These are phyloP conservation scores for Abscondita cerata DNA, from an alignment of 2,888 invertebrate species.

Conservation along the genomic window DNA sequence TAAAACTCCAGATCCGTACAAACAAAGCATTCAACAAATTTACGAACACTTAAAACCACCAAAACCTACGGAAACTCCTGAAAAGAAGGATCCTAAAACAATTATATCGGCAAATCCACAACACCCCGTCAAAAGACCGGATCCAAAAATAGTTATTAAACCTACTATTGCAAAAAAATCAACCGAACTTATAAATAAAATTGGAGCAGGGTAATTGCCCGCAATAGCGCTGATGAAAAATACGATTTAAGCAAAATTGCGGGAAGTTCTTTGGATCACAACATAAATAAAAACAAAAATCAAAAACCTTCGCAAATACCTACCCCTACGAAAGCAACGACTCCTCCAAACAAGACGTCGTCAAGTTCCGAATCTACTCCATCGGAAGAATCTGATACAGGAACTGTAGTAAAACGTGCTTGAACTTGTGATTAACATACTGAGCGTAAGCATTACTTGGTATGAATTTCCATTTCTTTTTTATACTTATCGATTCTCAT, in stretches of 20 bases:
- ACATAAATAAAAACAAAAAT: neutral
- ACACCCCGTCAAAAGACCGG: slow-evolving; percentile 57
- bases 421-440: slow-evolving; percentile 37
- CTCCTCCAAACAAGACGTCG: slow-evolving; percentile 46
- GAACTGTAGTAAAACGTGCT: slow-evolving; percentile 56
- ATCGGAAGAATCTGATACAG: slow-evolving; percentile 57
- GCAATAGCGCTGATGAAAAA: slow-evolving; percentile 46
- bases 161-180: slow-evolving; percentile 60
- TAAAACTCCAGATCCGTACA: slow-evolving; percentile 35
- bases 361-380: slow-evolving; percentile 67
- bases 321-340: slow-evolving; percentile 46
- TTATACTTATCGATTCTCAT: slow-evolving; percentile 7
- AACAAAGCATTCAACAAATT: slow-evolving; percentile 50
- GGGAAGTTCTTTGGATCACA: neutral
- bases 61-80: slow-evolving; percentile 16
- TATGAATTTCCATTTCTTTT: slow-evolving; percentile 1
- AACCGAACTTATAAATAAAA: slow-evolving; percentile 47
- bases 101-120: slow-evolving; percentile 63
- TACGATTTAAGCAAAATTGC: slow-evolving; percentile 25
- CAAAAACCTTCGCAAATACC: slow-evolving; percentile 55
- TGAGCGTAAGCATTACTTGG: neutral
- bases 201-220: slow-evolving; percentile 62
- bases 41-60: slow-evolving; percentile 48
- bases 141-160: slow-evolving; percentile 69
- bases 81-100: slow-evolving; percentile 53